These are phyloP conservation scores for Perca fluviatilis DNA, from an alignment of 2,113 vertebrate species.

Conservation along the genomic window DNA sequence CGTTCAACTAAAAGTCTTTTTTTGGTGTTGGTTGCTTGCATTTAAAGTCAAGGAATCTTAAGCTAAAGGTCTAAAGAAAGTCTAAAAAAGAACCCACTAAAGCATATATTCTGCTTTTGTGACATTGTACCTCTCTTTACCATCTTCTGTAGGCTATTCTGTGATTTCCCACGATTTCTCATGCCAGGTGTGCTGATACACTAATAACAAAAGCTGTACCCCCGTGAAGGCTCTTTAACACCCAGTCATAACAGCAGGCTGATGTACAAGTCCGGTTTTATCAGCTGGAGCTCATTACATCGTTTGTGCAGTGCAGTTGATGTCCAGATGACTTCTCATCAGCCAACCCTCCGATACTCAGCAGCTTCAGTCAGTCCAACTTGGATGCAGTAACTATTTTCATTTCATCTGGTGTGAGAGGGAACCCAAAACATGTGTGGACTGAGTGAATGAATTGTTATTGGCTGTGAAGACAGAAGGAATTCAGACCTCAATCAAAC, in stretches of 20 bases:
- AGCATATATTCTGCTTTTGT: background rate
- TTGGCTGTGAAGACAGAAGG: background rate
- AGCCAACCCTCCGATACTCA: slow-evolving; percentile 7
- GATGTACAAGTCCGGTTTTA: background rate
- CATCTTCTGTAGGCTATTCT: too few relatives aligned
- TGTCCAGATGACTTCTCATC: slow-evolving; percentile 40
- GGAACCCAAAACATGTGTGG: slow-evolving; percentile 1
- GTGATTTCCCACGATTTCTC: background rate
- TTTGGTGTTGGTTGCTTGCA: background rate
- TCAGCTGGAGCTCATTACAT: slow-evolving; percentile 34
- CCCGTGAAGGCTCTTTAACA: background rate
- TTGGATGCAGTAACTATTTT: background rate
- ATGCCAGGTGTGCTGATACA: background rate
- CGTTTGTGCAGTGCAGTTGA: slow-evolving; percentile 16
- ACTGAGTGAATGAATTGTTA: slow-evolving; percentile 5
- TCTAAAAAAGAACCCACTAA: background rate
- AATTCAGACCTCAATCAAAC: slow-evolving; percentile 37
- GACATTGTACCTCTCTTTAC: too few relatives aligned
- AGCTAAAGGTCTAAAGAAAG: background rate
- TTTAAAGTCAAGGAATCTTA: background rate
- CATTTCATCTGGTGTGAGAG: background rate
- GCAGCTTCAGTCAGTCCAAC: background rate
- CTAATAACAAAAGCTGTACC: background rate
- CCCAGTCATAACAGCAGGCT: background rate
- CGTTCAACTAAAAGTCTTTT: too few relatives aligned